Base-by-base conservation (phyloP, 2,113 vertebrate genomes). In the Pyxicephalus adspersus region DNA sequence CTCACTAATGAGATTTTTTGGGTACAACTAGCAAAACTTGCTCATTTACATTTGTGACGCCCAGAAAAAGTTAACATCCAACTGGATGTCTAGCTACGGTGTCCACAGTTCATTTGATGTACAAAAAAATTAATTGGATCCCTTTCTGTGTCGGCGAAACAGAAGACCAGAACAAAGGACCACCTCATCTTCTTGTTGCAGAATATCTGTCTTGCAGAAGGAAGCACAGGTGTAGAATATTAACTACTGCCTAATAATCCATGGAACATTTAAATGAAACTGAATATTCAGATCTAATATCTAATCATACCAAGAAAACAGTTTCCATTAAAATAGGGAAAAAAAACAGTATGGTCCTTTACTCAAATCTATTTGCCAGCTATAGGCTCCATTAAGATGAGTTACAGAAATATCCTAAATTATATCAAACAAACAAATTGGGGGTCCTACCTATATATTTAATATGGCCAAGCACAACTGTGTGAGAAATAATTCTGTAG, bases 71-170 rank as follows among this genome's bases (percentile, higher is more conserved):
- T 70, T 58, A 80, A 80, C 55, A 80, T 80, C 55, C 77, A 80
- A 61, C 54, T 57, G 34, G 60, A 70, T 71, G 34, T 61, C 23
- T 60, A 61, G 66, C 61, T 58, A 63, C 15, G 51, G 64, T 31
- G 58, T 79, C 76, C 77, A 61, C 77, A 60, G 66, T 70, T 80
- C 77, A 80, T 80, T 80, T 80, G 77, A 80, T 80, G 77, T 80
- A 80, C 77, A 80, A 80, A 80, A 45, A 80, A 80, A 80, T 80
- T 80, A 80, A 80, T 80, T 80, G 77, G 77, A 71, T 80, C 77
- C 54, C 55, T 80, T 71, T 80, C 77, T 68, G 65, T 29, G 66
- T 51, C 18, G 58, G 55, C 28, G 77, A 80, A 80, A 71, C 28
- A 70, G 65, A 80, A 28, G 65, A 78, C 25, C 64, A 70, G 77